A percentile compares a stretch with the other conserved stretches of the same genome.
phyloP scores from a whole-genome alignment of 2,797 vertebrate species.

The Neopelma chrysocephalum region DNA sequence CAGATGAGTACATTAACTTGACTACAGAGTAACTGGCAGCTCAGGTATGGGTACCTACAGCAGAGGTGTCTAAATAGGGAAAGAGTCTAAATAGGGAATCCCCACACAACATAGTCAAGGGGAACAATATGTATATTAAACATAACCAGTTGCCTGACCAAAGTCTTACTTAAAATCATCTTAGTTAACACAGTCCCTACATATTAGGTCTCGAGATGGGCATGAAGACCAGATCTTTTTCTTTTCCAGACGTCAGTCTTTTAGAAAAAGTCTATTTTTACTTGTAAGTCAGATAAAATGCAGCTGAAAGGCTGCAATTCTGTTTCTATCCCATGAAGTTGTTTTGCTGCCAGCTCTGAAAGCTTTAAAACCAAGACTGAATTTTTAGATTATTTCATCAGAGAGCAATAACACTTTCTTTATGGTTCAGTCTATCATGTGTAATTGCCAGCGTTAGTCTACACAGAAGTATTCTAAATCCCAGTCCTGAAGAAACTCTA shows the following conservation, averaged over 20 bases:
- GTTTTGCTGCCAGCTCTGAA: background rate
- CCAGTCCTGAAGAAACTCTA: background rate
- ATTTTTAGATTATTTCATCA: background rate
- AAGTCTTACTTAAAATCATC: background rate
- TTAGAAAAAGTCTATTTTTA: background rate
- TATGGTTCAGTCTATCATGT: background rate
- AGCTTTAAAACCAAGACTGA: background rate
- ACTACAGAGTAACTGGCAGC: background rate
- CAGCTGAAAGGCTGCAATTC: background rate
- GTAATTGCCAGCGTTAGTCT: background rate
- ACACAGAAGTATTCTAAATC: background rate
- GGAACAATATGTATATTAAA: background rate
- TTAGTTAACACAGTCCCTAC: background rate
- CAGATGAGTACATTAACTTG: background rate
- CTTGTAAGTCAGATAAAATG: background rate
- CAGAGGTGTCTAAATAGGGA: background rate
- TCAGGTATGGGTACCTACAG: background rate
- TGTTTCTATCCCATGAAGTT: background rate
- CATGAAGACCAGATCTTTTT: background rate
- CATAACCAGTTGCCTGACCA: background rate
- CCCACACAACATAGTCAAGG: background rate
- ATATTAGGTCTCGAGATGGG: background rate
- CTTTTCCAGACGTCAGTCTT: background rate
- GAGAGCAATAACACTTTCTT: background rate
- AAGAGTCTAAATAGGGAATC: background rate